A percentile compares a stretch with the other conserved stretches of the same genome.
These are phyloP conservation scores for Corythornis vintsioides DNA, from an alignment of 2,113 vertebrate genomes.

Conservation along the genomic window DNA sequence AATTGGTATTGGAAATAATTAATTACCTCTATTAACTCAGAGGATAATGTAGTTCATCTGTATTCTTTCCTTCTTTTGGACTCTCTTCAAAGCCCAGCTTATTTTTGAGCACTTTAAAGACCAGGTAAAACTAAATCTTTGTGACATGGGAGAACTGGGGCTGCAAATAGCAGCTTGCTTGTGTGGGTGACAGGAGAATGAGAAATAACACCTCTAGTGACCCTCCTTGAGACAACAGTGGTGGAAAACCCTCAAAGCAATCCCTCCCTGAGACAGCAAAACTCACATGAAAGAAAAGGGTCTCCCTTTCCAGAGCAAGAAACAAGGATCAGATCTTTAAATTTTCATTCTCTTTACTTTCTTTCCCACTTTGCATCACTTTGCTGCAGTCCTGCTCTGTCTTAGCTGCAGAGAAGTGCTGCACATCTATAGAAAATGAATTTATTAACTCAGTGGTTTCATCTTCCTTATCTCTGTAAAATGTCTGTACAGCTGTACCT, in stretches of 20 bases:
- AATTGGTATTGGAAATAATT: neutral
- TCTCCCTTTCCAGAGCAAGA: neutral
- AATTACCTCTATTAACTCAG: neutral
- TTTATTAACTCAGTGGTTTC: constrained; percentile 37
- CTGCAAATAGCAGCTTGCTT: neutral
- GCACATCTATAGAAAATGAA: neutral
- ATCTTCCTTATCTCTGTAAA: constrained; percentile 31
- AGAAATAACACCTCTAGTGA: neutral
- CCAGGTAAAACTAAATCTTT: neutral
- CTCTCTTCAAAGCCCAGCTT: neutral
- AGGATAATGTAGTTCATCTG: neutral
- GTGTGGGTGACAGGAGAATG: neutral
- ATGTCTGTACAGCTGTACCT: neutral
- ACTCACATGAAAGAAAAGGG: neutral
- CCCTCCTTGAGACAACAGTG: neutral
- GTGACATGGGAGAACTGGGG: neutral
- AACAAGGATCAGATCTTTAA: neutral
- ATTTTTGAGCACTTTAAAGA: neutral
- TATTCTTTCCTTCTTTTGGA: neutral
- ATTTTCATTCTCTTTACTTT: neutral
- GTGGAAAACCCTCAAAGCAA: neutral
- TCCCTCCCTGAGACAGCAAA: neutral
- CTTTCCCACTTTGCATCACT: neutral
- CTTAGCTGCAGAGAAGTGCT: neutral
- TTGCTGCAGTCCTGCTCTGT: neutral